Base-by-base conservation (phyloP, 2,797 vertebrate species). In the Psittacula derbiana region DNA sequence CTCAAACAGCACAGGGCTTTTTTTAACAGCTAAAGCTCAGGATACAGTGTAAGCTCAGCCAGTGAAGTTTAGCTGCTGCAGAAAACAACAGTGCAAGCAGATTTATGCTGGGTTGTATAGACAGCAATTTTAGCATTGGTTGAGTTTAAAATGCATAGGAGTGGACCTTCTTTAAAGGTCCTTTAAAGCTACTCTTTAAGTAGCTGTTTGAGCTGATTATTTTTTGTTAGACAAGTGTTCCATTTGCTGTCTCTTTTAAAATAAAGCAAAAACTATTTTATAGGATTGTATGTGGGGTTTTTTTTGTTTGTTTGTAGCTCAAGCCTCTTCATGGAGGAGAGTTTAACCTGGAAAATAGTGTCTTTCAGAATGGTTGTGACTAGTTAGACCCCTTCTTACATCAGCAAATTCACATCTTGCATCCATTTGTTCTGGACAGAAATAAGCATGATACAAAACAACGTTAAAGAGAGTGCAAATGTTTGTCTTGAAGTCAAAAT, bases 311-410 rank as follows among this genome's bases (percentile, higher is more conserved):
- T 21, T 44, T 44, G 44, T 21, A 74, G 10, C 10, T 86, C 7
- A 62, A 4, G 2, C 4, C 4, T 85, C 4, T 13, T 71, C 11
- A 16, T 66, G 23, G 18, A 10, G 10, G 2, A 46, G 2, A n/a
- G 2, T 58, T 73, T 86, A 24, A 8, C 5, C 13, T 49, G 17
- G 12, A 86, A 28, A 1, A 8, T 0, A 33, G 16, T 5, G 65
- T 6, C 5, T 66, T 84, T 71, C 38, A 50, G 27, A 40, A 69
- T 3, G 2, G 4, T 18, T 78, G 19, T 36, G 21, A 62, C 27
- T 27, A 21, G 10, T 55, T 55, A 86, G 46, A 64, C 3, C 7
- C 4, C 4, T 40, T 4, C 24, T 64, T 18, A 9, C 6, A 7
- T 15, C 38, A 60, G 6, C 30, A 75, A 38, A 88, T 44, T 13